A percentile compares a stretch with the other conserved stretches of the same genome.
Conservation (phyloP, 2,888 invertebrate species). For the Bruchidius siliquastri region DNA sequence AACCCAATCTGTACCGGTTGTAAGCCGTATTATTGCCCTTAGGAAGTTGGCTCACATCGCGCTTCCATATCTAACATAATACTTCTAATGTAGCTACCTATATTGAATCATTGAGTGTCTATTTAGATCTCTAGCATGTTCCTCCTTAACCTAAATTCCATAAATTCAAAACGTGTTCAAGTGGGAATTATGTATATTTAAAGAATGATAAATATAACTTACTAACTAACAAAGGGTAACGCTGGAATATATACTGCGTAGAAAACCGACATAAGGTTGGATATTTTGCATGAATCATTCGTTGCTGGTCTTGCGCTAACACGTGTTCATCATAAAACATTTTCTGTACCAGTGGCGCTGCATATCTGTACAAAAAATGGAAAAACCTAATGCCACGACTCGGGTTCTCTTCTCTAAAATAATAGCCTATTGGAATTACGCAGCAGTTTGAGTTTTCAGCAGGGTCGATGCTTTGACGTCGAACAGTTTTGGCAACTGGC, state of each 20-base stretch:
- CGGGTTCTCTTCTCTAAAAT: no score
- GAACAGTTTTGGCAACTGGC: no score
- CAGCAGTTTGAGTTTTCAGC: no score
- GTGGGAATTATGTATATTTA: not conserved
- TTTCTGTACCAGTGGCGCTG: not conserved
- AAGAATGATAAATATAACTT: not conserved
- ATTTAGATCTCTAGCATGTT: not conserved
- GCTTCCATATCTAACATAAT: no score
- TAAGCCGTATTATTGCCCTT: no score
- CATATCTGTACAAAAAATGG: not conserved
- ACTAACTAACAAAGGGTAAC: not conserved
- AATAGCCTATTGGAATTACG: no score
- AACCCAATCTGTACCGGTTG: no score
- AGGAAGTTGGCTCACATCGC: no score
- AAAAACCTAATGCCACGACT: no score
- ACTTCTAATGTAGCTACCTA: not conserved
- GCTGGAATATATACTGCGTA: slow-evolving; percentile 7
- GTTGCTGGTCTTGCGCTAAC: not conserved
- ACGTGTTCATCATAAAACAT: slow-evolving; percentile 4
- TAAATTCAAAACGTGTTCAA: not conserved
- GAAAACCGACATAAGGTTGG: slow-evolving; percentile 11
- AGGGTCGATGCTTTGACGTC: no score
- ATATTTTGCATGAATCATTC: slow-evolving; percentile 26
- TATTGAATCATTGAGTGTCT: not conserved
- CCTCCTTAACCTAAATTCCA: not conserved